phyloP scores from a whole-genome alignment of 2,113 vertebrate genomes.

The Cryptotis parvus region DNA sequence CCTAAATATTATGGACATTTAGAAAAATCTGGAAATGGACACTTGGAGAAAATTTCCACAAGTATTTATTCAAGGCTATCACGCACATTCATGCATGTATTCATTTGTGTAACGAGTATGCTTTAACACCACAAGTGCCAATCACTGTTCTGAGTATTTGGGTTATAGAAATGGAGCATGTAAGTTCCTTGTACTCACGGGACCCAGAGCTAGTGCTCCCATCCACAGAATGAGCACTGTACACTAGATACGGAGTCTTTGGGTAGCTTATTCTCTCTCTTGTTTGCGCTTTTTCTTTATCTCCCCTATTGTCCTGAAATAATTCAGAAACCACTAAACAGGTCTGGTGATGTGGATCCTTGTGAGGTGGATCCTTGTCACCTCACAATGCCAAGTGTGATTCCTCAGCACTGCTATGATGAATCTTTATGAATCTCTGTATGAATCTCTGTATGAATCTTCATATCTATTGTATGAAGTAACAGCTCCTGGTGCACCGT shows the following conservation, averaged over 20 bases:
- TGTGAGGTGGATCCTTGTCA: no score
- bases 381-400: no score
- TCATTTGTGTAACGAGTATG: neutral
- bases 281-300: neutral
- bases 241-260: neutral
- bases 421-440: no score
- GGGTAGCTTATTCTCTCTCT: neutral
- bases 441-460: no score
- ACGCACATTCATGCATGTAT: neutral
- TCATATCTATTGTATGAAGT: no score
- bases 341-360: neutral
- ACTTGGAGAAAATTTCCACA: neutral
- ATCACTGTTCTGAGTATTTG: neutral
- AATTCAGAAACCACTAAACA: neutral
- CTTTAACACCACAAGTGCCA: neutral
- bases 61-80: neutral
- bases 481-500: no score
- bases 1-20: neutral
- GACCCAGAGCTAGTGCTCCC: neutral
- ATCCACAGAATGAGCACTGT: neutral
- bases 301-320: neutral
- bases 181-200: neutral
- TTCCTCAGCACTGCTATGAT: no score
- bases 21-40: constrained; percentile 5
- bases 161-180: neutral